Evolutionary conservation across 23 tunicate genomes (phyloP).

Genomic region (Clavelina lepadiformis): DNA sequence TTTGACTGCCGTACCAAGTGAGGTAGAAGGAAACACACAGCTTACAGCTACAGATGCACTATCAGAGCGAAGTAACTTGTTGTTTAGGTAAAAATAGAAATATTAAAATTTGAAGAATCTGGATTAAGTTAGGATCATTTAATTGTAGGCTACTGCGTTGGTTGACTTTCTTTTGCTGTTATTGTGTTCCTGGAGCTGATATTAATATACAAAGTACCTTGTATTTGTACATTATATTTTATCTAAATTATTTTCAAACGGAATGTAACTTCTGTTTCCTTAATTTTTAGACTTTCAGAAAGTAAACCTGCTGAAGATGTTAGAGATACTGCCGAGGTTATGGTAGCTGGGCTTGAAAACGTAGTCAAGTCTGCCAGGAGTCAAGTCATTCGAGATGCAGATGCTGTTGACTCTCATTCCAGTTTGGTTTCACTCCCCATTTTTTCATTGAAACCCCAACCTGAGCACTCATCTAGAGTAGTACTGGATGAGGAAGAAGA

Average conservation of each 20-base stretch:
- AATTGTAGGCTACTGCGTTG: too few species aligned
- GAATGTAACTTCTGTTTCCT: too few species aligned
- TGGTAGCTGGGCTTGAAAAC: constrained; percentile 43
- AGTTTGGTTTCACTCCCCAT: constrained; percentile 42
- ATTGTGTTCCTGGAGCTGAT: too few species aligned
- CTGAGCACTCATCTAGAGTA: constrained; percentile 20
- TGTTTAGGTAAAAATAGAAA: constrained; percentile 31
- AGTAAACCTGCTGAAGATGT: constrained; percentile 50
- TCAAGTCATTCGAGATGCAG: constrained; percentile 26
- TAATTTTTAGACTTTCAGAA: constrained; percentile 27
- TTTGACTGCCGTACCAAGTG: constrained; percentile 41
- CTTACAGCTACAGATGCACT: constrained; percentile 46
- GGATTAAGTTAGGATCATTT: too few species aligned
- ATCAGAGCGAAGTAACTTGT: constrained; percentile 20
- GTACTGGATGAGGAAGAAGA: constrained; percentile 59
- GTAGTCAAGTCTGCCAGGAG: constrained; percentile 55
- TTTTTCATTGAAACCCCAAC: constrained; percentile 28
- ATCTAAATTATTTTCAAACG: too few species aligned
- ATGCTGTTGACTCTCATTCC: constrained; percentile 8
- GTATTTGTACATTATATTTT: too few species aligned
- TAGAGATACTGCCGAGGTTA: constrained; percentile 43
- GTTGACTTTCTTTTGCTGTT: too few species aligned
- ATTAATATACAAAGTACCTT: too few species aligned
- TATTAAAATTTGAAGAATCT: too few species aligned
- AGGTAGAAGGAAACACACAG: constrained; percentile 56